Evolutionary conservation across 2,113 vertebrate genomes (phyloP).

Genomic region (Etheostoma cragini): DNA sequence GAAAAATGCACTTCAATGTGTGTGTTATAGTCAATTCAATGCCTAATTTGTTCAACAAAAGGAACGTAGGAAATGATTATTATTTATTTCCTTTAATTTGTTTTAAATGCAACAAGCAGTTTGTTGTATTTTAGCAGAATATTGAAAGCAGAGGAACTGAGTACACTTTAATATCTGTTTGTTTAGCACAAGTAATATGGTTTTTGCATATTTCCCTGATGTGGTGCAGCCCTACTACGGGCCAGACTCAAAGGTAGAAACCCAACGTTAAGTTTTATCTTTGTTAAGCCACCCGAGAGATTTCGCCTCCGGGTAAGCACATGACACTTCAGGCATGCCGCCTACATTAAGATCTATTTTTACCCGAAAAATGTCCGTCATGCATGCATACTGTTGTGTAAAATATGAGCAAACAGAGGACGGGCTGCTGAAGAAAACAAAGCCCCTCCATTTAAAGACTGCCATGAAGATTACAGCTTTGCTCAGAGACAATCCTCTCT

Average conservation of each 20-base stretch:
- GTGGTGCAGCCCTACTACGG: too few relatives aligned
- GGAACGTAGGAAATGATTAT: too few relatives aligned
- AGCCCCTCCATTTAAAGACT: not conserved
- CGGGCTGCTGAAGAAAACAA: not conserved
- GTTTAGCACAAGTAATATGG: too few relatives aligned
- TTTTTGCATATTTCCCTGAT: too few relatives aligned
- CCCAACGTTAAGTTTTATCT: not conserved
- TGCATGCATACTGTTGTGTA: not conserved
- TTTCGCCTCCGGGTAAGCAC: constrained; percentile 5
- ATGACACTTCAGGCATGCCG: constrained; percentile 50
- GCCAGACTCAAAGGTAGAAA: not conserved
- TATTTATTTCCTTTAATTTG: too few relatives aligned
- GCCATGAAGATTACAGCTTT: constrained; percentile 16
- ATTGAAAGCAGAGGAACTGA: too few relatives aligned
- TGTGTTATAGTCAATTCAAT: too few relatives aligned
- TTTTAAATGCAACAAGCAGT: too few relatives aligned
- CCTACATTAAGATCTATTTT: constrained; percentile 55
- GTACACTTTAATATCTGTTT: too few relatives aligned
- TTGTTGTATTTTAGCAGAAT: too few relatives aligned
- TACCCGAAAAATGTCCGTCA: constrained; percentile 44
- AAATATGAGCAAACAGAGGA: constrained; percentile 12
- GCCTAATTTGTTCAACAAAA: too few relatives aligned
- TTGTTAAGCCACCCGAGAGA: not conserved
- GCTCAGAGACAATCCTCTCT: not conserved
- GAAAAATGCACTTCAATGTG: too few relatives aligned